Evolutionary conservation across 2,888 invertebrate genomes (phyloP).

Genomic region (Muschampia plurimacula): DNA sequence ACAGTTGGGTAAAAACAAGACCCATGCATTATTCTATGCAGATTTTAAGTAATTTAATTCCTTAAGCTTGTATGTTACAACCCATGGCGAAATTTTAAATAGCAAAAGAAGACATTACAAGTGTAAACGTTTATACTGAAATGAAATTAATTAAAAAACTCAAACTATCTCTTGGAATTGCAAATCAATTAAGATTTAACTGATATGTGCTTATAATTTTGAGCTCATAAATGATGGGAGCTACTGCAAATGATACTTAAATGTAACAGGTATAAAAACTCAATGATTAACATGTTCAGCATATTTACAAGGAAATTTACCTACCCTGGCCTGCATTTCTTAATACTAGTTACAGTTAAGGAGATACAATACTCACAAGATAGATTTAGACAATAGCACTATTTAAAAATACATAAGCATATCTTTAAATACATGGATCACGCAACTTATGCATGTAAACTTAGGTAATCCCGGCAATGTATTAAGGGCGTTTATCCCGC

Average conservation of each 20-base stretch:
- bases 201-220: slow-evolving; percentile 32
- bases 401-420: slow-evolving; percentile 34
- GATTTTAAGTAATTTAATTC: background rate
- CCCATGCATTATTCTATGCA: slow-evolving; percentile 15
- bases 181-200: background rate
- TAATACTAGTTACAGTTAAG: slow-evolving; percentile 43
- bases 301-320: slow-evolving; percentile 43
- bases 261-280: slow-evolving; percentile 35
- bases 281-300: slow-evolving; percentile 40
- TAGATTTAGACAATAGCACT: slow-evolving; percentile 38
- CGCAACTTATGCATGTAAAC: slow-evolving; percentile 33
- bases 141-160: background rate
- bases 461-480: slow-evolving; percentile 45
- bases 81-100: background rate
- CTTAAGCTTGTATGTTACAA: background rate
- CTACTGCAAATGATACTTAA: slow-evolving; percentile 30
- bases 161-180: background rate
- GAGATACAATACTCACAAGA: slow-evolving; percentile 42
- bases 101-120: background rate
- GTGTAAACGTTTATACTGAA: background rate
- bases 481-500: too few species aligned
- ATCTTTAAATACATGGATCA: slow-evolving; percentile 38
- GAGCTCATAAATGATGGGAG: slow-evolving; percentile 24
- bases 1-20: slow-evolving; percentile 15
- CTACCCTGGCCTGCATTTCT: slow-evolving; percentile 41